These are phyloP conservation scores for Menidia beryllina DNA, from an alignment of 2,113 vertebrate genomes.

Conservation along the genomic window DNA sequence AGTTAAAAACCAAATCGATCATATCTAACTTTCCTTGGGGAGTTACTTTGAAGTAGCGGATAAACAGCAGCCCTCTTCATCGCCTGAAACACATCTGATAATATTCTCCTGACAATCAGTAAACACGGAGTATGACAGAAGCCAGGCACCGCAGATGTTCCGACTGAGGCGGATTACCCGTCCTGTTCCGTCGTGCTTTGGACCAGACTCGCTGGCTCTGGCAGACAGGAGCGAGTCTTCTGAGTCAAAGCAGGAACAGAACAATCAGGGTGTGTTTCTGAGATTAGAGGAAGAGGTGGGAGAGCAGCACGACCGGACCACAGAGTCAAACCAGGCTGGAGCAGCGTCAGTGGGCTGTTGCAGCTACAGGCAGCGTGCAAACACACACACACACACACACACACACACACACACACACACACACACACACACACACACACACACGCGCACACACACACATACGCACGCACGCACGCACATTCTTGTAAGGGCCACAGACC, in stretches of 20 bases:
- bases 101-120: conserved; percentile 1
- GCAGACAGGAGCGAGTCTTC: conserved; percentile 33
- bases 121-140: conserved; percentile 9
- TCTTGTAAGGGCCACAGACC: too few species aligned
- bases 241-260: conserved; percentile 46
- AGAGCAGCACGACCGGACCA: conserved; percentile 17
- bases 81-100: neutral
- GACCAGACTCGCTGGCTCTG: conserved; percentile 56
- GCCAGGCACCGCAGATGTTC: conserved; percentile 15
- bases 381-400: neutral
- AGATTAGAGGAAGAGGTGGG: conserved; percentile 63
- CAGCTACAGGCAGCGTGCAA: conserved; percentile 11
- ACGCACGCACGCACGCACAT: too few species aligned
- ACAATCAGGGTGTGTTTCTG: conserved; percentile 35
- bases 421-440: too few species aligned
- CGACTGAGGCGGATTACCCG: conserved; percentile 11
- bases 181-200: neutral
- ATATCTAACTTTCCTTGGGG: too few species aligned
- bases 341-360: conserved; percentile 57
- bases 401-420: too few species aligned
- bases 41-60: too few species aligned
- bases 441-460: too few species aligned
- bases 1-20: too few species aligned
- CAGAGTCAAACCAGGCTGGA: conserved; percentile 40
- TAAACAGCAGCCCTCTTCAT: neutral